Evolutionary conservation across 1,140 invertebrate genomes (phyloP), one percentile per base, ranked within the genome.

Genomic region (Drosophila nigromelanica): DNA sequence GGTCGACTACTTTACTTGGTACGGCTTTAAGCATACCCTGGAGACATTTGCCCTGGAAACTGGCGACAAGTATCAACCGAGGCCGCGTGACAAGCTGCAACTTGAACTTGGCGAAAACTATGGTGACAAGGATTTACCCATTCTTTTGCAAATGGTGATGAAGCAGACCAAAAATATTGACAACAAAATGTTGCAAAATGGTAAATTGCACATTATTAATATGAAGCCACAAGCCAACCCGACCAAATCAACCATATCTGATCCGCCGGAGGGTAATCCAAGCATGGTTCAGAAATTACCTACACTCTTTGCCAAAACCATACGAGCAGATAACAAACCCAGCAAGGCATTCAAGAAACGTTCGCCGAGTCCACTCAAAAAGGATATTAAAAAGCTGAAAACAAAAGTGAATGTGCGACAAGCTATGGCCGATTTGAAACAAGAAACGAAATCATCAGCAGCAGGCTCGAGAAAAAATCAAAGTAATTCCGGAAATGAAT

Each of bases 1-100:
- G 5, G 68, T 83, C n/a, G 87, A 90, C 24, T 90, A 87, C 27
- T 66, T 90, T 3, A 21, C 72, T 11, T 90, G 81, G 81, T 89
- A 64, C 7, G 89, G 89, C 43, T 90, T 75, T 33, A 71, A 68
- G 8, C 89, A 90, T 76, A 83, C 87, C 4, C 43, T 73, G 43
- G 73, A 90, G 56, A 90, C 89, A 1, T 83, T 87, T 40, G 33
- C 71, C 4, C 61, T 87, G 39, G 87, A 90, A 40, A 76, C 76
- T 3, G 83, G 73, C 4, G 47, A 56, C 2, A 56, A 39, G 4
- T 33, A 2, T 0, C 39, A 18, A 11, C 0, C 42, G 4, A 50
- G 61, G 8, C 6, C 35, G n/a, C 78, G 87, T 10, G 50, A 59
- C n/a, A 43, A 58, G 0, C 52, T 90, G 1, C 64, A 64, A n/a